Evolutionary conservation across 2,888 invertebrate species (phyloP).

Genomic region (Idaea straminata): DNA sequence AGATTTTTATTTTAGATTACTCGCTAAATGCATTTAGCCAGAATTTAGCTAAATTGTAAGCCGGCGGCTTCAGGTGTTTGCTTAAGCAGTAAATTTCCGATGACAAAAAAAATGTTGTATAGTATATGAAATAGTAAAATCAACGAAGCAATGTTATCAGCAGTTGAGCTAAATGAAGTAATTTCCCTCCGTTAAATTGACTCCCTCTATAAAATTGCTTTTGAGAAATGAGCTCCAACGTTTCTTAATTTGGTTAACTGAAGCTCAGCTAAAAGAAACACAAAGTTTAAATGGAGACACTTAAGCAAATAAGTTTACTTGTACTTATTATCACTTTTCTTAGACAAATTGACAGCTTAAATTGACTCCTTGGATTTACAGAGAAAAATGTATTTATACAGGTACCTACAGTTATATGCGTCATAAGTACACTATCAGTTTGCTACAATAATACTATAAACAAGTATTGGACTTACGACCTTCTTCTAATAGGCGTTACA

Average conservation of each 20-base stretch:
- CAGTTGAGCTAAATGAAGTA: constrained; percentile 55
- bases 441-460: too few species aligned
- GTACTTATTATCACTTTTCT: constrained; percentile 16
- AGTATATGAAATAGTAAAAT: neutral
- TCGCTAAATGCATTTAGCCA: too few species aligned
- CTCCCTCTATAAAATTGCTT: constrained; percentile 51
- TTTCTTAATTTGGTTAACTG: constrained; percentile 48
- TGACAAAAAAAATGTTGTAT: too few species aligned
- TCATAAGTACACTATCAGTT: too few species aligned
- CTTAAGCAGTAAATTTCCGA: too few species aligned
- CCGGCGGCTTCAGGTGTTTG: too few species aligned
- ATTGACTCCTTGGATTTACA: neutral
- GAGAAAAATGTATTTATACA: neutral
- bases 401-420: too few species aligned
- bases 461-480: too few species aligned
- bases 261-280: constrained; percentile 38
- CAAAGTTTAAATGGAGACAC: constrained; percentile 30
- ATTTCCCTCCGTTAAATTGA: constrained; percentile 61
- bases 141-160: neutral
- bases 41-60: too few species aligned
- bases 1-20: too few species aligned
- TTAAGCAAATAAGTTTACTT: constrained; percentile 18
- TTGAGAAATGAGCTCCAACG: constrained; percentile 48
- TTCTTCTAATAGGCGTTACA: too few species aligned
- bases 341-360: constrained; percentile 5